Percentiles rank a stretch among this genome's conserved stretches.
Conservation (phyloP, 2,113 vertebrate genomes). For the Barbus barbus region DNA sequence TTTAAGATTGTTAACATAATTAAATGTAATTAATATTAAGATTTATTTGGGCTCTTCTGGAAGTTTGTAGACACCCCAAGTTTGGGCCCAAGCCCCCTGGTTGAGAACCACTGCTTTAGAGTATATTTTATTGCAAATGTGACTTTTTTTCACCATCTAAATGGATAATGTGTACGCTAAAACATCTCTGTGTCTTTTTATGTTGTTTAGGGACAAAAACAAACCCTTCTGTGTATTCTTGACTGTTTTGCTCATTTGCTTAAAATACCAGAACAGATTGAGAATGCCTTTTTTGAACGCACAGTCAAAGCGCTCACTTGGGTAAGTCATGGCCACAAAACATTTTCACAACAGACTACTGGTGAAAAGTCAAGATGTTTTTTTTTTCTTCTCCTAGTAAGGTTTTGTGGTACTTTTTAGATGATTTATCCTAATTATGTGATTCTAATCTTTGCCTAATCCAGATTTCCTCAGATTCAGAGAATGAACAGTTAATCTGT, state of each 20-base stretch:
- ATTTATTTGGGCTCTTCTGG: background rate
- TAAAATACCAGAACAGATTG: slow-evolving; percentile 79
- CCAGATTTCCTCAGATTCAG: slow-evolving; percentile 80
- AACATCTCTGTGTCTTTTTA: background rate
- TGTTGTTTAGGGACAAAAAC: slow-evolving; percentile 80
- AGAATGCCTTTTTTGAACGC: slow-evolving; percentile 81
- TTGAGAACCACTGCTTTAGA: background rate
- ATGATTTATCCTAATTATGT: background rate
- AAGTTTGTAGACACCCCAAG: background rate
- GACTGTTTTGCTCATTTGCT: slow-evolving; percentile 85
- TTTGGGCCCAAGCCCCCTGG: background rate
- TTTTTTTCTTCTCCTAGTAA: background rate
- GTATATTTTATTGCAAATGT: background rate
- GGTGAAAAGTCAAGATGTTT: background rate
- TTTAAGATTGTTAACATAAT: background rate
- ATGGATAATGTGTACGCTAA: background rate
- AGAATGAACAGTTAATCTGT: slow-evolving; percentile 77
- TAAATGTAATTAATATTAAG: background rate
- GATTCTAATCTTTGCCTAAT: slow-evolving; percentile 54
- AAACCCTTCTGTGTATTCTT: slow-evolving; percentile 89
- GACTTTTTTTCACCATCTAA: background rate
- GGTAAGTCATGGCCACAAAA: slow-evolving; percentile 69
- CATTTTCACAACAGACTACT: background rate
- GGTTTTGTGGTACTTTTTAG: background rate
- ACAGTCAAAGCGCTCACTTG: slow-evolving; percentile 89